These are phyloP conservation scores for Platyura marginata DNA, from an alignment of 1,140 invertebrate species.

Conservation along the genomic window DNA sequence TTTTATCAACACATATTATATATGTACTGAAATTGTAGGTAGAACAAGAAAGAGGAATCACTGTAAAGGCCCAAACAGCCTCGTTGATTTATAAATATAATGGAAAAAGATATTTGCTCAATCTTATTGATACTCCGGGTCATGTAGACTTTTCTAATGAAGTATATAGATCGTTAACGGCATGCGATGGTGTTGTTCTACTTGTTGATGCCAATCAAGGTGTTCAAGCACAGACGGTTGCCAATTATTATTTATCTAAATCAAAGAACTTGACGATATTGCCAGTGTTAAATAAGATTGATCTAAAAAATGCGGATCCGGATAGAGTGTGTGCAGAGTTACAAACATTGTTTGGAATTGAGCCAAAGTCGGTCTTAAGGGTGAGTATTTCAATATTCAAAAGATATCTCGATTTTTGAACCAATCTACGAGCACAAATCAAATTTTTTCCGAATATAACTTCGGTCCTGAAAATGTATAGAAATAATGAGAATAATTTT, in stretches of 20 bases:
- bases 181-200: conserved; percentile 88
- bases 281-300: conserved; percentile 94
- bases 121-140: conserved; percentile 95
- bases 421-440: too few relatives aligned
- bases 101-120: conserved; percentile 55
- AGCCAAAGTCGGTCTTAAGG: conserved; percentile 42
- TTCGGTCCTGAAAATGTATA: too few relatives aligned
- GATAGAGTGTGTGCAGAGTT: conserved; percentile 63
- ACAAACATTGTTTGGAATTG: conserved; percentile 67
- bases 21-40: too few relatives aligned
- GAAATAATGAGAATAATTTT: not conserved
- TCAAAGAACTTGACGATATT: conserved; percentile 64
- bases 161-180: conserved; percentile 70
- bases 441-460: too few relatives aligned
- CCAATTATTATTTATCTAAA: conserved; percentile 89
- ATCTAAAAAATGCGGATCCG: conserved; percentile 79
- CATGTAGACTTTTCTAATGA: conserved; percentile 98
- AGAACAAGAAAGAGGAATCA: conserved; percentile 90
- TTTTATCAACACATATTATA: too few relatives aligned
- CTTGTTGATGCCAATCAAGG: conserved; percentile 94
- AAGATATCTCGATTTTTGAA: too few relatives aligned
- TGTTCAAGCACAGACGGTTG: conserved; percentile 94
- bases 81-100: conserved; percentile 61
- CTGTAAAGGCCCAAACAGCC: conserved; percentile 94
- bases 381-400: conserved; percentile 28